Conservation (phyloP, 23 tunicate species). For the Styela plicata region DNA sequence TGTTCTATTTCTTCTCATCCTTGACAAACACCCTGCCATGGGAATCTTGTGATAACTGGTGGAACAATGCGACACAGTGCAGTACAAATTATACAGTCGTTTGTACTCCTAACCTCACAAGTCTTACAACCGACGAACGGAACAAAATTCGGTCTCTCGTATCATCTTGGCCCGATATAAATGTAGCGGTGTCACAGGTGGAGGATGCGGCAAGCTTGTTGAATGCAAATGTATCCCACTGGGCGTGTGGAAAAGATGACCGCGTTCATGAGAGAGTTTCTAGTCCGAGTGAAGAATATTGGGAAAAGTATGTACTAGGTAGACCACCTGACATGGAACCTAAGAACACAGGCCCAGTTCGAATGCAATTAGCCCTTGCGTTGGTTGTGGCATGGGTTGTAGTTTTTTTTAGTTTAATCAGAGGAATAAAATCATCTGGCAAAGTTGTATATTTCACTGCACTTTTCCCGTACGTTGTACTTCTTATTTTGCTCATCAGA, state of each 20-base stretch:
- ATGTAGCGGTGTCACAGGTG: not conserved
- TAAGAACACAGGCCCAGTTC: slow-evolving; percentile 55
- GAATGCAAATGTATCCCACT: too few relatives aligned
- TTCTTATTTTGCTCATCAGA: slow-evolving; percentile 68
- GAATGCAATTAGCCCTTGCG: slow-evolving; percentile 55
- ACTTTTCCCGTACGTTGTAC: slow-evolving; percentile 82
- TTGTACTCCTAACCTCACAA: not conserved
- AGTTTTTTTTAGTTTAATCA: slow-evolving; percentile 76
- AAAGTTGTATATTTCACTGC: slow-evolving; percentile 98
- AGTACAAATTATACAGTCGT: slow-evolving; percentile 34
- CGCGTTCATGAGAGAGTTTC: slow-evolving; percentile 21
- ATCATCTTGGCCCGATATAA: not conserved
- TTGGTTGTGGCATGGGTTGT: slow-evolving; percentile 83
- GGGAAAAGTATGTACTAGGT: slow-evolving; percentile 75
- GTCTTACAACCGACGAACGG: not conserved
- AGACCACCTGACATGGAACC: slow-evolving; percentile 59
- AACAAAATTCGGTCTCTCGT: not conserved
- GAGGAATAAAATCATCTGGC: slow-evolving; percentile 90
- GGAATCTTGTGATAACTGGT: slow-evolving; percentile 84
- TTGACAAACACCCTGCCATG: slow-evolving; percentile 72
- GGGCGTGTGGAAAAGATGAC: not conserved
- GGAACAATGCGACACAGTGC: slow-evolving; percentile 67
- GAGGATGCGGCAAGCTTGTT: not conserved
- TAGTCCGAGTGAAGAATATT: slow-evolving; percentile 86
- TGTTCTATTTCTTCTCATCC: slow-evolving; percentile 91